These are phyloP conservation scores for Nematostella vectensis DNA, from an alignment of 92 coral and sea anemone genomes.

Conservation along the genomic window DNA sequence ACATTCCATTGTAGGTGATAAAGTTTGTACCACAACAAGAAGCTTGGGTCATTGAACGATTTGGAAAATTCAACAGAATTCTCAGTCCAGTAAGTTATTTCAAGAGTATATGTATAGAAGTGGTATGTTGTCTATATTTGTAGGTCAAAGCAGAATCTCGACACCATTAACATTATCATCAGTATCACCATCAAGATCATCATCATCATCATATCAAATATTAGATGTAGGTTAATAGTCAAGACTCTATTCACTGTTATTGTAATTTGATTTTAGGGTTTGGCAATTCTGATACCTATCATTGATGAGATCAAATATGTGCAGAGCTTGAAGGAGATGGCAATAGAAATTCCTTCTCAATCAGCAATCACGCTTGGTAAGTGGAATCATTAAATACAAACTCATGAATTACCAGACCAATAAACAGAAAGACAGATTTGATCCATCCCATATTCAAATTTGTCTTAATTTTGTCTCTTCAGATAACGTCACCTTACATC, in stretches of 20 bases:
- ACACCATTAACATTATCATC: no score
- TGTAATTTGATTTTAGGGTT: no score
- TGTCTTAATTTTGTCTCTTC: no score
- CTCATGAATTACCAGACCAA: no score
- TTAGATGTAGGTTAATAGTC: no score
- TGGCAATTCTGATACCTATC: conserved; percentile 87
- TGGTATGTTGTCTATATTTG: no score
- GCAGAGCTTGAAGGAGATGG: conserved; percentile 89
- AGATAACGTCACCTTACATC: conserved; percentile 94
- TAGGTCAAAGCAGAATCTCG: no score
- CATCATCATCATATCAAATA: no score
- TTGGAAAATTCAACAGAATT: conserved; percentile 82
- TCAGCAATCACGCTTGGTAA: conserved; percentile 95
- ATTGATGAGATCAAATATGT: conserved; percentile 91
- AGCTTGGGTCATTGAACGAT: conserved; percentile 92
- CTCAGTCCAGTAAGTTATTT: conserved; percentile 75
- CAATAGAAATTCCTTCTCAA: conserved; percentile 94
- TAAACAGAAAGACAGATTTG: no score
- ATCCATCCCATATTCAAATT: no score
- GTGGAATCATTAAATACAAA: not conserved
- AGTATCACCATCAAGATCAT: no score
- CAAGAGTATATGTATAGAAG: not conserved
- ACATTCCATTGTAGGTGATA: conserved; percentile 56
- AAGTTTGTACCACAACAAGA: conserved; percentile 99
- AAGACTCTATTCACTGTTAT: no score